Conservation (phyloP, 2,888 invertebrate genomes). For the Latrodectus hesperus region DNA sequence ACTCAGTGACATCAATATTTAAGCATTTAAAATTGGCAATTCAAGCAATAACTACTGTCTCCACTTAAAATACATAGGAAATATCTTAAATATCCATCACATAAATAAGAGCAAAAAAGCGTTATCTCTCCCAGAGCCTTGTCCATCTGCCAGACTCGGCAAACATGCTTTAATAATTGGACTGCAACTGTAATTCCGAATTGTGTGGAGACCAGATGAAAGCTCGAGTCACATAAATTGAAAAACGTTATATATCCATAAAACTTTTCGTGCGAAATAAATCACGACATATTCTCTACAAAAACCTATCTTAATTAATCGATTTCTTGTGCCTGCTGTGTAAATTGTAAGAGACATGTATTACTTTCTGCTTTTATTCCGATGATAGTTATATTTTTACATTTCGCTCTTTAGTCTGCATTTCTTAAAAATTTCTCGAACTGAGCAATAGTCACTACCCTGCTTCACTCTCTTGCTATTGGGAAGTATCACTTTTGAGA, state of each 20-base stretch:
- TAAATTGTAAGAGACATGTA: constrained; percentile 40
- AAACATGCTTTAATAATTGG: constrained; percentile 55
- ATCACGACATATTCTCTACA: constrained; percentile 32
- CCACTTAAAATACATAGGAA: no score
- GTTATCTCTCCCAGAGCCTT: no score
- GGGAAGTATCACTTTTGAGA: no score
- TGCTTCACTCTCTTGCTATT: no score
- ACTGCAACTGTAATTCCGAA: constrained; percentile 56
- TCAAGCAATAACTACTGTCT: no score
- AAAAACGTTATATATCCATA: constrained; percentile 34
- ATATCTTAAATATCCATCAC: no score
- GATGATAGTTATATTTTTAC: constrained; percentile 18
- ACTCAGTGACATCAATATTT: no score
- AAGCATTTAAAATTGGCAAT: no score
- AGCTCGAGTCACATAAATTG: constrained; percentile 27
- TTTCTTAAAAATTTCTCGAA: no score
- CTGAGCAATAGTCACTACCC: no score
- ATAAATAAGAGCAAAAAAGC: no score
- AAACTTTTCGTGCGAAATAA: constrained; percentile 39
- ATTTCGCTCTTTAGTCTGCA: constrained; percentile 4
- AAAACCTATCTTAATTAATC: constrained; percentile 54
- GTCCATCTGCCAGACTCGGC: constrained; percentile 33
- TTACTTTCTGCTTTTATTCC: constrained; percentile 21
- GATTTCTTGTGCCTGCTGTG: constrained; percentile 60
- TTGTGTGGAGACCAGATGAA: constrained; percentile 36